phyloP scores from a whole-genome alignment of 2,113 vertebrate species.

The Percopsis transmontana region DNA sequence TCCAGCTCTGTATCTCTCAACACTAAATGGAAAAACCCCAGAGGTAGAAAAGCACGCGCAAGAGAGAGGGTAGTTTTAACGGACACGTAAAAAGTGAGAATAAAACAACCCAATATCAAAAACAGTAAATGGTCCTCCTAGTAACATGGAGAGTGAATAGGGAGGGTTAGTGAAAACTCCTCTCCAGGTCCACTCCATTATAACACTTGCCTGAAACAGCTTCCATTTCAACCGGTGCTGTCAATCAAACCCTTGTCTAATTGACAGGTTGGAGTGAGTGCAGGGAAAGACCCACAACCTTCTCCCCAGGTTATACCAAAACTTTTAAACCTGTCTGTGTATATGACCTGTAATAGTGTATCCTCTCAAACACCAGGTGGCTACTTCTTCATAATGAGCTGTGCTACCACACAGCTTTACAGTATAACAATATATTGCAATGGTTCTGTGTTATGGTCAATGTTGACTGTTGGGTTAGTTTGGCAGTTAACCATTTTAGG shows the following conservation, averaged over 20 bases:
- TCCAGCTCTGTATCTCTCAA: conserved; percentile 51
- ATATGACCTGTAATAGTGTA: conserved; percentile 2
- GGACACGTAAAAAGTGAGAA: conserved; percentile 11
- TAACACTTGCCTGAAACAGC: conserved; percentile 25
- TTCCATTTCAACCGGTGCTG: conserved; percentile 12
- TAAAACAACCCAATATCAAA: conserved; percentile 36
- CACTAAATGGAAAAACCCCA: conserved; percentile 40
- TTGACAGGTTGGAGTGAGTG: conserved; percentile 18
- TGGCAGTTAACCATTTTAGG: too few species aligned
- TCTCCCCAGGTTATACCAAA: neutral
- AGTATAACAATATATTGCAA: too few species aligned
- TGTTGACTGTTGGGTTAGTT: too few species aligned
- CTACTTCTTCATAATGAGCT: neutral
- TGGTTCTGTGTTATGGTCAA: too few species aligned
- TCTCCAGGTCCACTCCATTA: conserved; percentile 13
- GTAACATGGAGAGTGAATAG: conserved; percentile 21
- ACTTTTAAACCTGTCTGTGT: conserved; percentile 1
- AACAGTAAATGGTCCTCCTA: conserved; percentile 40
- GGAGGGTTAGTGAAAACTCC: conserved; percentile 18
- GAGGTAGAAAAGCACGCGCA: conserved; percentile 8
- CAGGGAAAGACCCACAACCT: conserved; percentile 10
- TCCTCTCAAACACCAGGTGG: neutral
- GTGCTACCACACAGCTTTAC: too few species aligned
- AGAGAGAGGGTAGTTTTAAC: conserved; percentile 2
- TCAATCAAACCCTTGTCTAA: conserved; percentile 32